Conservation (phyloP, 2,888 invertebrate genomes). For the Xestia c-nigrum region DNA sequence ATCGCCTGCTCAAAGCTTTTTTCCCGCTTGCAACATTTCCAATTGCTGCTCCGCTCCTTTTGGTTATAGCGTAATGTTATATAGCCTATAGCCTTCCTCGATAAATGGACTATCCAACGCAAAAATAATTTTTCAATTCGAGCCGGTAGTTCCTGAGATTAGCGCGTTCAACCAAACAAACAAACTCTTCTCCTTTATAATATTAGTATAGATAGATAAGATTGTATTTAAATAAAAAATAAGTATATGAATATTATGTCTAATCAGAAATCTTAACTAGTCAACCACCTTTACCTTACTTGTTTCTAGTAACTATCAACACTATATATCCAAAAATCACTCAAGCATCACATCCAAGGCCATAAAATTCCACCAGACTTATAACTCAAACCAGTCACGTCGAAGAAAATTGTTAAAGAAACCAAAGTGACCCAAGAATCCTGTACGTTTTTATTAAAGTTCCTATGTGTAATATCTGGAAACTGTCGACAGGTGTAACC, state of each 20-base stretch:
- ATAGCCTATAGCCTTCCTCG: no score
- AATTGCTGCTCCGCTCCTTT: no score
- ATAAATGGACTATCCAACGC: no score
- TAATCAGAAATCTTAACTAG: not conserved
- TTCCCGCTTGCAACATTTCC: no score
- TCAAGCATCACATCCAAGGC: slow-evolving; percentile 1
- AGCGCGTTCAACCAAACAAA: no score
- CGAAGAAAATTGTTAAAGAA: slow-evolving; percentile 39
- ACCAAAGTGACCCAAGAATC: slow-evolving; percentile 47
- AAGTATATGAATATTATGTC: not conserved
- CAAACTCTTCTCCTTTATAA: no score
- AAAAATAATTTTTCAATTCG: no score
- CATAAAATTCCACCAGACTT: slow-evolving; percentile 37
- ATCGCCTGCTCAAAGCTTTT: no score
- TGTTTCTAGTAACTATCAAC: not conserved
- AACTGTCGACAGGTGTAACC: slow-evolving; percentile 54
- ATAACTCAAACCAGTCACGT: slow-evolving; percentile 36
- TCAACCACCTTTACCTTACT: not conserved
- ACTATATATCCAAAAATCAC: slow-evolving; percentile 1
- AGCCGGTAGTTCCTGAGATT: no score
- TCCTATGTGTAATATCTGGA: slow-evolving; percentile 50
- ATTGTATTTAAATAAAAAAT: not conserved
- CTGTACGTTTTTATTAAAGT: slow-evolving; percentile 56
- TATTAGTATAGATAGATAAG: no score
- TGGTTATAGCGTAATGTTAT: no score